phyloP scores from a whole-genome alignment of 2,888 invertebrate genomes.

The Ectobius pallidus region DNA sequence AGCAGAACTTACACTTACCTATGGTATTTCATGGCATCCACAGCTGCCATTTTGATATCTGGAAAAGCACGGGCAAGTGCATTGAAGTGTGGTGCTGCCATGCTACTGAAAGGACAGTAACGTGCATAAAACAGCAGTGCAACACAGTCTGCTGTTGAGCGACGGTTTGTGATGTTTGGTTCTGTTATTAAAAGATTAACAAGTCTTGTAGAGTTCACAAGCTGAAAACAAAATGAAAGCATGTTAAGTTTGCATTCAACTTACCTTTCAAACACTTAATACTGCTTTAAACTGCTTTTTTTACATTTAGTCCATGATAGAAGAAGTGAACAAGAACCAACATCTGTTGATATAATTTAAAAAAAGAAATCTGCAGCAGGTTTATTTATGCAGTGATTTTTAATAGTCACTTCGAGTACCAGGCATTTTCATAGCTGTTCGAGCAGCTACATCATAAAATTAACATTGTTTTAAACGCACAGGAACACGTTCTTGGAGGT shows the following conservation, averaged over 20 bases:
- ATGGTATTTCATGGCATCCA: slow-evolving; percentile 85
- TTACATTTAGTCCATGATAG: background rate
- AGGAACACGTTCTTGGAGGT: too few relatives aligned
- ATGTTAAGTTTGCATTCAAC: background rate
- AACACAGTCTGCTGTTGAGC: slow-evolving; percentile 70
- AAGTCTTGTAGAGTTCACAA: slow-evolving; percentile 75
- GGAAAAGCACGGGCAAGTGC: slow-evolving; percentile 87
- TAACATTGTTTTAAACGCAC: too few relatives aligned
- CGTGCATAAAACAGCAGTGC: slow-evolving; percentile 88
- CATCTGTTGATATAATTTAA: too few relatives aligned
- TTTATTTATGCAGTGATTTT: background rate
- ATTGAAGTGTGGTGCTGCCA: slow-evolving; percentile 90
- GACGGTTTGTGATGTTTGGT: slow-evolving; percentile 68
- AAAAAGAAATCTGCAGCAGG: too few relatives aligned
- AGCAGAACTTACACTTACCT: too few relatives aligned
- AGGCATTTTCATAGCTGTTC: too few relatives aligned
- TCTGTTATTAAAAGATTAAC: slow-evolving; percentile 68
- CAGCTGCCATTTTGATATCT: slow-evolving; percentile 83
- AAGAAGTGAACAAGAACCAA: too few relatives aligned
- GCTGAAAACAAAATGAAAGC: slow-evolving; percentile 55
- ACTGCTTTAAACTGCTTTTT: background rate
- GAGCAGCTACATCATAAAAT: too few relatives aligned
- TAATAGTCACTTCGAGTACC: background rate
- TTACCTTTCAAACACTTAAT: background rate
- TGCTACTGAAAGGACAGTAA: slow-evolving; percentile 88